Evolutionary conservation across 2,113 vertebrate species (phyloP), one percentile per base, ranked within the genome.

Genomic region (Siniperca knerii): DNA sequence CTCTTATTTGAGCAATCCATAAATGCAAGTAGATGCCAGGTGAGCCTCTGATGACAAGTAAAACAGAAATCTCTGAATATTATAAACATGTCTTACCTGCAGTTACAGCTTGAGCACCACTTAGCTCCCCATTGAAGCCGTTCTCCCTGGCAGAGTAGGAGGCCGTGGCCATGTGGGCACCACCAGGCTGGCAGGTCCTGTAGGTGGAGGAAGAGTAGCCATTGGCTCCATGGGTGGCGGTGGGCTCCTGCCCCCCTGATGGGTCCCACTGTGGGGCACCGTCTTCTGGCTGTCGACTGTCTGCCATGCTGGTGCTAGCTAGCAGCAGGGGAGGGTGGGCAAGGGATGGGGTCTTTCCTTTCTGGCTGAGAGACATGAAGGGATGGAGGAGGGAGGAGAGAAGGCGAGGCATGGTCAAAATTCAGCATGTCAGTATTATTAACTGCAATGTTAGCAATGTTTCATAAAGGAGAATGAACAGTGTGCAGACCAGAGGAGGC

Each of bases 71-170:
- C 15, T 52, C 3, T 8, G 2, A 57, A 67, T 20, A 13, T 13
- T 9, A 8, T 3, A 52, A 65, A 46, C 12, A 18, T n/a, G 21
- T 62, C 88, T 96, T 97, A 99, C 98, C 98, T 97, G 98, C 97
- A 2, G 98, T 99, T 89, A 99, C 96, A 77, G 96, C 97, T 55
- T 95, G 97, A 55, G 96, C 96, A 0, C 96, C 93, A 0, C 95
- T 95, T 77, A 99, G 88, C 71, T 99, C 98, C 52, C 98, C 98
- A 0, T 99, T 99, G 93, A 99, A 99, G 15, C 98, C 98, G 0
- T 99, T 99, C 95, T 99, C 98, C 94, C 97, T 97, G 92, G 96
- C 95, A 57, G 91, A 86, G 66, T 96, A 99, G 0, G 96, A 87
- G 0, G 96, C 82, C 75, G 96, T 75, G 89, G 94, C 82, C 84